Percentiles rank a stretch among this genome's conserved stretches.
phyloP scores from a whole-genome alignment of 2,888 invertebrate species.

The Dyspetes luteomarginatus region DNA sequence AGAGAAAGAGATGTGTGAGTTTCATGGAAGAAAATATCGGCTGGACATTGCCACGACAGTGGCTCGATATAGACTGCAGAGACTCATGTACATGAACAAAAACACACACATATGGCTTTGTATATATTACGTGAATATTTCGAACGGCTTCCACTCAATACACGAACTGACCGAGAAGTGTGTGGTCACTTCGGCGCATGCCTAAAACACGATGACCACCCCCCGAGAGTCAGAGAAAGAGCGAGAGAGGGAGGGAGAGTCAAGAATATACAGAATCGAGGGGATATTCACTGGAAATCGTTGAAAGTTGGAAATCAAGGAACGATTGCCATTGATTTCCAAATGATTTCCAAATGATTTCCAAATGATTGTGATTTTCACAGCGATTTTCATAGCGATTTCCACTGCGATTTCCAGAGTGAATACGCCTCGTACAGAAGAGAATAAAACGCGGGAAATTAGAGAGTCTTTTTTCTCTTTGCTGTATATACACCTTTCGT shows the following conservation, averaged over 20 bases:
- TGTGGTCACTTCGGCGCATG: constrained; percentile 77
- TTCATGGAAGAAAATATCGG: constrained; percentile 60
- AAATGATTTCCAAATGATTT: too few relatives aligned
- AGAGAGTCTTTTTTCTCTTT: constrained; percentile 52
- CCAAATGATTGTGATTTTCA: too few relatives aligned
- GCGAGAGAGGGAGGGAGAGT: background rate
- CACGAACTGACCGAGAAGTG: constrained; percentile 77
- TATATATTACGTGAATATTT: constrained; percentile 71
- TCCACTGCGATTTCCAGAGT: too few relatives aligned
- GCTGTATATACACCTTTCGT: constrained; percentile 43
- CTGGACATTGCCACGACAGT: constrained; percentile 78
- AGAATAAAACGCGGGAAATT: background rate
- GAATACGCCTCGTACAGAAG: background rate
- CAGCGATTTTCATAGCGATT: too few relatives aligned
- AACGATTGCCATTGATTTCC: too few relatives aligned
- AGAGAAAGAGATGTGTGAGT: background rate
- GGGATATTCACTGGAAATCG: too few relatives aligned
- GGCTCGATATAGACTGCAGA: constrained; percentile 73
- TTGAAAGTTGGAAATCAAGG: too few relatives aligned
- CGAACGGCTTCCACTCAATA: constrained; percentile 80
- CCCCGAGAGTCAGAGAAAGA: constrained; percentile 6
- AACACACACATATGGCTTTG: constrained; percentile 3
- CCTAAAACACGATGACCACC: constrained; percentile 60
- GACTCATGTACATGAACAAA: constrained; percentile 52
- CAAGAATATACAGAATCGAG: too few relatives aligned